Percentiles rank a stretch among this genome's conserved stretches.
phyloP scores from a whole-genome alignment of 2,797 vertebrate species.

The Simalia tracyae region DNA sequence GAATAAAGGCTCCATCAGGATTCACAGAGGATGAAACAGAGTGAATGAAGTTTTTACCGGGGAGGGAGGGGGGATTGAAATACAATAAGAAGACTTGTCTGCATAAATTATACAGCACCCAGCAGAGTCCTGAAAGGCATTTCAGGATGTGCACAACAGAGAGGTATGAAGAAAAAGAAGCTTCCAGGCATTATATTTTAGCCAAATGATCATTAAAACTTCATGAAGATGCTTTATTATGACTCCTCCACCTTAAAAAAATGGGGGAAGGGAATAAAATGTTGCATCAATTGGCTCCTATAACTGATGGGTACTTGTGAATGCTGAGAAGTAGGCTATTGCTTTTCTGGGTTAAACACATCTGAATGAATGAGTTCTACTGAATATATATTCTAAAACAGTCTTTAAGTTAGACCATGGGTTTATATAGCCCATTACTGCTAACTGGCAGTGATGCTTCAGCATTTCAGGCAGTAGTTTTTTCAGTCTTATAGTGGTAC shows the following conservation, averaged over 20 bases:
- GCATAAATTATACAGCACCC: neutral
- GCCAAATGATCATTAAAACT: constrained; percentile 8
- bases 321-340: neutral
- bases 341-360: neutral
- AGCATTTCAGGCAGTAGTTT: neutral
- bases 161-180: neutral
- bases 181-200: neutral
- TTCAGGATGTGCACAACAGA: neutral
- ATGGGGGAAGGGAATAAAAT: too few species aligned
- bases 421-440: neutral
- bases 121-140: neutral
- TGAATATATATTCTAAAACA: neutral
- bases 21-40: fast-evolving
- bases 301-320: neutral
- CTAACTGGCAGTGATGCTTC: neutral
- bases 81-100: neutral
- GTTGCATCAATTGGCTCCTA: neutral
- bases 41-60: fast-evolving
- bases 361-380: neutral
- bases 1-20: neutral
- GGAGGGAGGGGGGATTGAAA: fast-evolving
- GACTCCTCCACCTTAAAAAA: neutral
- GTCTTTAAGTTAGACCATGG: neutral
- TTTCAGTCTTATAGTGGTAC: neutral
- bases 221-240: neutral